These are phyloP conservation scores for Cephus pulcher DNA, from an alignment of 2,888 invertebrate species.

Conservation along the genomic window DNA sequence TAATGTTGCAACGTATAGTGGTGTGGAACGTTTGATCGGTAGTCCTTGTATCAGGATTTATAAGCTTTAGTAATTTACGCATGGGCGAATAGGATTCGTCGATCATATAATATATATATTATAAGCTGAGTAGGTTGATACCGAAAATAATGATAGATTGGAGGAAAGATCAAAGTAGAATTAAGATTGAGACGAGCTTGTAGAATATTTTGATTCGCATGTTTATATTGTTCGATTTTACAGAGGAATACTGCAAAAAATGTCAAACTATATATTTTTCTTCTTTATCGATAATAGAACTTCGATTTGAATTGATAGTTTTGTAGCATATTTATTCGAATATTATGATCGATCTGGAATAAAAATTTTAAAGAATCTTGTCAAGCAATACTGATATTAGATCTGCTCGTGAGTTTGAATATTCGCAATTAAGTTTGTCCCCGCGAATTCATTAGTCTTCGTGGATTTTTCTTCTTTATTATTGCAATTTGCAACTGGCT, in stretches of 20 bases:
- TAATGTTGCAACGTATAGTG: not conserved
- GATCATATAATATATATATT: not conserved
- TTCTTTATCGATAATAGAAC: not conserved
- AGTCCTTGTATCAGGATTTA: not conserved
- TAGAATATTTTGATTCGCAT: not conserved
- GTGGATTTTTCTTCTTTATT: not conserved
- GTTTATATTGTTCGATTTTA: not conserved
- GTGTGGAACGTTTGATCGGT: not conserved
- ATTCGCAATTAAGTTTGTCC: constrained; percentile 1
- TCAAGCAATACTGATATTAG: not conserved
- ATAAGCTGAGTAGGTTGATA: not conserved
- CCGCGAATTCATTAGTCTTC: not conserved
- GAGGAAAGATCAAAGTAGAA: not conserved
- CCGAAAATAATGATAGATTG: not conserved
- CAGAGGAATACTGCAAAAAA: not conserved
- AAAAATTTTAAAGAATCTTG: not conserved
- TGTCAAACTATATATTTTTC: not conserved
- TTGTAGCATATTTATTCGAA: too few relatives aligned
- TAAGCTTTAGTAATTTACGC: not conserved
- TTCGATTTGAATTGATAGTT: not conserved
- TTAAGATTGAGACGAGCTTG: not conserved
- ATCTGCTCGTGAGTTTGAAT: not conserved
- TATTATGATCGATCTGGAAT: not conserved
- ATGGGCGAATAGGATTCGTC: not conserved
- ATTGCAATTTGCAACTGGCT: constrained; percentile 11